Conservation (phyloP, 2,113 vertebrate genomes). For the Erpornis zantholeuca region DNA sequence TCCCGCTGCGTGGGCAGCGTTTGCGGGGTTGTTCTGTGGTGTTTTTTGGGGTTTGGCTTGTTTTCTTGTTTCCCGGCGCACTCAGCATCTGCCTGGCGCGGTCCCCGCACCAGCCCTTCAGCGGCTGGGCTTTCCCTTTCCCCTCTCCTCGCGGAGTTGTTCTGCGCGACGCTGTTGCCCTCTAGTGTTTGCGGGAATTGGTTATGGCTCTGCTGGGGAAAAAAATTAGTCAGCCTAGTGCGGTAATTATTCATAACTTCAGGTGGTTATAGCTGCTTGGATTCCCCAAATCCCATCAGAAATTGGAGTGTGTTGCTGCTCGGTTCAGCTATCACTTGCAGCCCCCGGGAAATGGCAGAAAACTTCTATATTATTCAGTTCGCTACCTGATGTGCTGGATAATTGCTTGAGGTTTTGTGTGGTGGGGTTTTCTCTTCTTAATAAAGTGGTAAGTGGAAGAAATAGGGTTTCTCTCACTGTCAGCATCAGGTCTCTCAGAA, state of each 20-base stretch:
- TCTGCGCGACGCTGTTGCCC: slow-evolving; percentile 69
- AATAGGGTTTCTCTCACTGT: background rate
- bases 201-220: background rate
- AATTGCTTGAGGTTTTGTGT: background rate
- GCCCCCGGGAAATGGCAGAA: background rate
- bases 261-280: background rate
- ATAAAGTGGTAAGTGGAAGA: background rate
- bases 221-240: background rate
- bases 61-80: background rate
- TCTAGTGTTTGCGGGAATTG: slow-evolving; percentile 55
- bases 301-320: background rate
- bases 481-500: fast-evolving
- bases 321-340: background rate
- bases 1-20: background rate
- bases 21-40: background rate
- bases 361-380: background rate
- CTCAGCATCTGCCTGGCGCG: slow-evolving; percentile 14
- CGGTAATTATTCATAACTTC: background rate
- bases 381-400: background rate
- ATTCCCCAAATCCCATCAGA: background rate
- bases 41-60: background rate
- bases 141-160: background rate
- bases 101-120: background rate
- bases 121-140: background rate
- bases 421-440: background rate